These are phyloP conservation scores for Yponomeuta cagnagella DNA, from an alignment of 2,888 invertebrate species.

Conservation along the genomic window DNA sequence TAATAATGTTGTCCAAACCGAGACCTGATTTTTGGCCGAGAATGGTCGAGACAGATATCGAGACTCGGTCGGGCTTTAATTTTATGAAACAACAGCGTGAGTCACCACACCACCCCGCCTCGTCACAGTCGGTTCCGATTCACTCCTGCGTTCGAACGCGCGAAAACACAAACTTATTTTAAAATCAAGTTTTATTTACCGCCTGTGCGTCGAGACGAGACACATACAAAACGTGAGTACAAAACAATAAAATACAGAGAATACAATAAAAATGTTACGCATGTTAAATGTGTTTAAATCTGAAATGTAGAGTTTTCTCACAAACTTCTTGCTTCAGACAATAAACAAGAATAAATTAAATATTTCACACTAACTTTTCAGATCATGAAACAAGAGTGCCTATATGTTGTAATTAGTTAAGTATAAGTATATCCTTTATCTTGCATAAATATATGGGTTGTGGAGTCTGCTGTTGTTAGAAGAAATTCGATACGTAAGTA, in stretches of 20 bases:
- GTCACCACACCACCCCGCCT: not conserved
- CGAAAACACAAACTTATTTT: slow-evolving; percentile 3
- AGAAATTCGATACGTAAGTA: not conserved
- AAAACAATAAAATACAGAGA: no score
- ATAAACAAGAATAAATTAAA: not conserved
- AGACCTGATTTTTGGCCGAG: no score
- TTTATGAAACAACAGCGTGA: not conserved
- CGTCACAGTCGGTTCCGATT: not conserved
- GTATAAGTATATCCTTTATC: no score
- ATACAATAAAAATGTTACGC: not conserved
- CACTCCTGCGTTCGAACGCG: not conserved
- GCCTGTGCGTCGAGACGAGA: not conserved
- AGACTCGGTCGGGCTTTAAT: no score
- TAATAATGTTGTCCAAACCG: no score
- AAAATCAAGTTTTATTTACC: not conserved
- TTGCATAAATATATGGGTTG: no score
- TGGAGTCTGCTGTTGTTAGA: no score
- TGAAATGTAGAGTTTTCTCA: no score
- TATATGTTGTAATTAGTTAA: not conserved
- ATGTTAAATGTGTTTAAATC: not conserved
- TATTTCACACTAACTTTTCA: not conserved
- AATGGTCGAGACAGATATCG: no score
- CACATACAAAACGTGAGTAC: not conserved
- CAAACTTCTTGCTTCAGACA: not conserved
- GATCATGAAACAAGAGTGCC: not conserved